phyloP scores from a whole-genome alignment of 2,113 vertebrate species.

The Sterna hirundo region DNA sequence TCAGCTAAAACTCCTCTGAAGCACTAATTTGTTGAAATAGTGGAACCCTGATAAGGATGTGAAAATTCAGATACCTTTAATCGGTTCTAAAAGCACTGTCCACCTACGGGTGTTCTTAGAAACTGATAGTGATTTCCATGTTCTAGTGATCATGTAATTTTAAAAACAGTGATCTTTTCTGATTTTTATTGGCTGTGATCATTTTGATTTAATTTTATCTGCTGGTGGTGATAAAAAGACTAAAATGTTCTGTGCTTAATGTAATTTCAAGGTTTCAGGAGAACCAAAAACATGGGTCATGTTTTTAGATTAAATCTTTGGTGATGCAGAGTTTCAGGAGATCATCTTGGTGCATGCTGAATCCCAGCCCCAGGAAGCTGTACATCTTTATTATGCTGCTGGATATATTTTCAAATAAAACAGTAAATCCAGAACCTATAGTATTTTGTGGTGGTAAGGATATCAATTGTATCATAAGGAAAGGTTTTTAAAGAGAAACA shows the following conservation, averaged over 20 bases:
- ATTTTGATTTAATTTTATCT: not conserved
- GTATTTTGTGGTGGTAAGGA: not conserved
- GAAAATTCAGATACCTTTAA: constrained; percentile 23
- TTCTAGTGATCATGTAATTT: not conserved
- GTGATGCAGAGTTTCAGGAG: not conserved
- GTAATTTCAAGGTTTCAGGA: not conserved
- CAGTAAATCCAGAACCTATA: not conserved
- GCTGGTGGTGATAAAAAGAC: not conserved
- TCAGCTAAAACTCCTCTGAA: constrained; percentile 44
- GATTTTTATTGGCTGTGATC: not conserved
- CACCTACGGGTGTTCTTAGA: not conserved
- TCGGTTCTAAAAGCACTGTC: constrained; percentile 14
- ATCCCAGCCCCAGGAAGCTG: not conserved
- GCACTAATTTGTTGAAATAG: not conserved
- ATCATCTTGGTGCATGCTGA: not conserved
- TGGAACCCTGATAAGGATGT: constrained; percentile 5
- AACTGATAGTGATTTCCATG: not conserved
- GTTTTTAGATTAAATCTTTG: not conserved
- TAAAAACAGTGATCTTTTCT: not conserved
- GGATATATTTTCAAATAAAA: not conserved
- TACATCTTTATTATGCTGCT: not conserved
- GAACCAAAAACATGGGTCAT: not conserved
- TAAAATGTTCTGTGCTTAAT: not conserved
- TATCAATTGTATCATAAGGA: not conserved
- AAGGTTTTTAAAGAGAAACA: not conserved